Conservation (phyloP, 2,113 vertebrate species). For the Rhynchomys soricoides region DNA sequence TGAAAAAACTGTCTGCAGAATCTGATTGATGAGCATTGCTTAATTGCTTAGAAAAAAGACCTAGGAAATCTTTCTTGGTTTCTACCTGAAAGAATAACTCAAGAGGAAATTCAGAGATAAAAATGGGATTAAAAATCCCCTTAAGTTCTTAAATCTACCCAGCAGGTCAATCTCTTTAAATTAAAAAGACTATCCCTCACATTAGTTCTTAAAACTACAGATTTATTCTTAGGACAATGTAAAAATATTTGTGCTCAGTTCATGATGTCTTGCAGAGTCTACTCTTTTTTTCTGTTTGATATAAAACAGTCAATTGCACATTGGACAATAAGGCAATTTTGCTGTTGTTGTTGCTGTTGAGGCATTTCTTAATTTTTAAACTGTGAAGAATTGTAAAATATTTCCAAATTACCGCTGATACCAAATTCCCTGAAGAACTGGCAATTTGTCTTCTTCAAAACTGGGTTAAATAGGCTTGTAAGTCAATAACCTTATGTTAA, state of each 20-base stretch:
- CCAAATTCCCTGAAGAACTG: not conserved
- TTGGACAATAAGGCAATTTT: not conserved
- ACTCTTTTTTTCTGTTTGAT: not conserved
- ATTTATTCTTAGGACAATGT: constrained; percentile 14
- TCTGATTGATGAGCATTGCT: constrained; percentile 49
- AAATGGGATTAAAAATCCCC: not conserved
- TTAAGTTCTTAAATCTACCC: not conserved
- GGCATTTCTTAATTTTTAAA: not conserved
- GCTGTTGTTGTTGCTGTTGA: not conserved
- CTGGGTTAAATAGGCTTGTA: not conserved
- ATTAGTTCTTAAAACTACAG: not conserved
- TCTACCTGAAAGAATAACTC: constrained; percentile 35
- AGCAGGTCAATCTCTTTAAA: not conserved
- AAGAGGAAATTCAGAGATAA: constrained; percentile 5
- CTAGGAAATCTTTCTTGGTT: constrained; percentile 45
- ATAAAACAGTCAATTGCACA: not conserved
- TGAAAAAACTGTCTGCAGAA: constrained; percentile 62
- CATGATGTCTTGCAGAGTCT: not conserved
- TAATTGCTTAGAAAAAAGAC: constrained; percentile 31
- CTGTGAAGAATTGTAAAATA: not conserved
- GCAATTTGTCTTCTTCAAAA: constrained; percentile 34
- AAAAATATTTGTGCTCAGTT: not conserved
- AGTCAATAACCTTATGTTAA: not conserved
- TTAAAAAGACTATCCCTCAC: not conserved
- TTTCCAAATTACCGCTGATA: not conserved